Evolutionary conservation across 2,797 vertebrate genomes (phyloP), one percentile per base, ranked within the genome.

Genomic region (Parauchenoglanis ngamensis): DNA sequence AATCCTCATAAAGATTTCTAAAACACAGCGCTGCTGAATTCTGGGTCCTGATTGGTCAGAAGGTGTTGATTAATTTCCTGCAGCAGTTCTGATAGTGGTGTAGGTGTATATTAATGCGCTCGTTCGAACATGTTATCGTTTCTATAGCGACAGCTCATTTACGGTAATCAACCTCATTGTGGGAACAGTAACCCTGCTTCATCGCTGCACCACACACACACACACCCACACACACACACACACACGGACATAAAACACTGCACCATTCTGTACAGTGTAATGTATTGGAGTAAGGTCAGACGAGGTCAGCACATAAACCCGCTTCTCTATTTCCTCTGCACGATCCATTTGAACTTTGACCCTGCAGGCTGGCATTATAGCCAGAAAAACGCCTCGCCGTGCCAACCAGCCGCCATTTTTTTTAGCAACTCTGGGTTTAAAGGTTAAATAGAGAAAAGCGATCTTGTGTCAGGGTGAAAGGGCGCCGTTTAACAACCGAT

Each of bases 371-470:
- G 25, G 23, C 59, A 11, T 49, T 8, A n/a, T 21, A 65, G 44
- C 23, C 1, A 7, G 15, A 35, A 59, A 31, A 79, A 59, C 7
- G 49, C 46, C 4, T 35, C 1, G 25, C 52, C 3, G 10, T 56
- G n/a, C 76, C n/a, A 57, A 35, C 52, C 13, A 19, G 15, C 1
- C 77, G 0, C 54, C 31, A 23, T 63, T 81, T 80, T 49, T 49
- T 63, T 44, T 19, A 46, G 31, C 35, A 80, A 59, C 44, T 52
- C 13, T 10, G 21, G 12, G 82, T 19, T 70, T 3, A 35, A 40
- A 72, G 82, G 82, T 72, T 84, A 84, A 84, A 84, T 70, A 40
- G 52, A 72, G 49, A 56, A n/a, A 75, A 31, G 17, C 8, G 61
- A 72, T 57, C 46, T 83, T 15, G 59, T 76, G 54, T 68, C 19